Conservation (phyloP, 2,113 vertebrate genomes). For the Triplophysa dalaica region DNA sequence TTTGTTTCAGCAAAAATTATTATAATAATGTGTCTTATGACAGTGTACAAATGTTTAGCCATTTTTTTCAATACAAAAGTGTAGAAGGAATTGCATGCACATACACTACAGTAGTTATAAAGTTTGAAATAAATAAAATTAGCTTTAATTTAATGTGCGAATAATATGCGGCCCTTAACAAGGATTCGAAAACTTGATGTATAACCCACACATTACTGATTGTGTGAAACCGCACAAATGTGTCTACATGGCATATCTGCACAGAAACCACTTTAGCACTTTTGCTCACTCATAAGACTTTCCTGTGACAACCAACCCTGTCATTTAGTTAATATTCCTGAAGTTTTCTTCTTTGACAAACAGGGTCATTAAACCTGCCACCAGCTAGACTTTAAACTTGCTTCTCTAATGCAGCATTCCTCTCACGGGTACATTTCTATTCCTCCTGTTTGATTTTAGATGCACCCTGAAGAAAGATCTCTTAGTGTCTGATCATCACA, state of each 20-base stretch:
- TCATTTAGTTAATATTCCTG: slow-evolving; percentile 6
- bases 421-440: background rate
- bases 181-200: too few species aligned
- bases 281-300: slow-evolving; percentile 2
- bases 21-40: too few species aligned
- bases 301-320: background rate
- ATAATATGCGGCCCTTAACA: too few species aligned
- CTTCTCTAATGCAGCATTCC: background rate
- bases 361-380: background rate
- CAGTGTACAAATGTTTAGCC: too few species aligned
- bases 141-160: too few species aligned
- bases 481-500: slow-evolving; percentile 27
- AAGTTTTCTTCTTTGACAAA: slow-evolving; percentile 1
- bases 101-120: too few species aligned
- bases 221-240: slow-evolving; percentile 54
- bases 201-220: background rate
- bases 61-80: too few species aligned
- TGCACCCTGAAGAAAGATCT: slow-evolving; percentile 27
- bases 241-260: slow-evolving; percentile 43
- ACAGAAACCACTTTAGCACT: background rate
- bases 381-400: background rate
- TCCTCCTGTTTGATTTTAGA: background rate
- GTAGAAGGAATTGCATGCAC: too few species aligned
- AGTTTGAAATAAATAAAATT: too few species aligned
- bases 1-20: too few species aligned